These are phyloP conservation scores for Arenicola marina DNA, from an alignment of 2,888 invertebrate species.

Conservation along the genomic window DNA sequence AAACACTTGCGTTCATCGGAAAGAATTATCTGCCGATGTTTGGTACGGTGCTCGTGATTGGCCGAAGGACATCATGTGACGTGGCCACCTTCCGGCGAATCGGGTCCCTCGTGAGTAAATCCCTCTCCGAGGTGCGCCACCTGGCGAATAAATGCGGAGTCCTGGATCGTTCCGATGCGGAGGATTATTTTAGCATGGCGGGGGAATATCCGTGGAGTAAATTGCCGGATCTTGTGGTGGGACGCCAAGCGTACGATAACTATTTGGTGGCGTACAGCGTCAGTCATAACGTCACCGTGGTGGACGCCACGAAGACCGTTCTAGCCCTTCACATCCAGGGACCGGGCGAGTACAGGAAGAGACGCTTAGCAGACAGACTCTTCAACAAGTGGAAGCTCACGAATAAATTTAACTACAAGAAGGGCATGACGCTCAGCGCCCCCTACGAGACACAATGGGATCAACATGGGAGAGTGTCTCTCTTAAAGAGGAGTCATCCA, in stretches of 20 bases:
- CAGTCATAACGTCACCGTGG: neutral
- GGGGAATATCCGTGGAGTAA: slow-evolving; percentile 1
- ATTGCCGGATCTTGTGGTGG: slow-evolving; percentile 9
- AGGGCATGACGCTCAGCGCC: slow-evolving; percentile 1
- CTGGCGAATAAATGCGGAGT: neutral
- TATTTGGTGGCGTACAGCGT: slow-evolving; percentile 7
- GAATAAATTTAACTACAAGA: neutral
- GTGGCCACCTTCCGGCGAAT: neutral
- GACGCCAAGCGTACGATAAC: slow-evolving; percentile 15
- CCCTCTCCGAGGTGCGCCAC: slow-evolving; percentile 2
- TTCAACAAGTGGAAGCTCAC: neutral
- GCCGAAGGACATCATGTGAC: slow-evolving; percentile 4
- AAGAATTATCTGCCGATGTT: neutral
- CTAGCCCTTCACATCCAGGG: slow-evolving; percentile 3
- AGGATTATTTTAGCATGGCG: slow-evolving; percentile 11
- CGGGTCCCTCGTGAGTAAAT: neutral
- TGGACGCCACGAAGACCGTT: slow-evolving; percentile 9
- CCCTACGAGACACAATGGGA: neutral
- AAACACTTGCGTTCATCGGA: slow-evolving; percentile 4
- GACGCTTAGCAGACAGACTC: neutral
- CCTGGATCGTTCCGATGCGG: slow-evolving; percentile 6
- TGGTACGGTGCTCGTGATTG: slow-evolving; percentile 4
- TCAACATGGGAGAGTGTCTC: too few relatives aligned
- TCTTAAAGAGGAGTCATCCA: too few relatives aligned
- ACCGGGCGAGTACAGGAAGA: neutral